Evolutionary conservation across 1,140 invertebrate species (phyloP), one percentile per base, ranked within the genome.

Genomic region (Macrobrachium nipponense): DNA sequence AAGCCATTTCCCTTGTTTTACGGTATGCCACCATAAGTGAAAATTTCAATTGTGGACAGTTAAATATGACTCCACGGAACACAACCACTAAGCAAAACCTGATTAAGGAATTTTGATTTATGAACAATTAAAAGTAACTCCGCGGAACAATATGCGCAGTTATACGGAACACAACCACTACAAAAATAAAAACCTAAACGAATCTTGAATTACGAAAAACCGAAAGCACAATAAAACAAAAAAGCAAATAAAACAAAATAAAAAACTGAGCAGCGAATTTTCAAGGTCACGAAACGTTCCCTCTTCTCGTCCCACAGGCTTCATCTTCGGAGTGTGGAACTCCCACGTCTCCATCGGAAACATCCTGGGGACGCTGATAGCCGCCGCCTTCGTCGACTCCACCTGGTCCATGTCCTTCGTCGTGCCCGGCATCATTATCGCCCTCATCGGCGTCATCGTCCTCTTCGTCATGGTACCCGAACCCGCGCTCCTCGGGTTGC

Each of bases 341-440:
- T 98, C 97, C 2, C 98, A 99, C 89, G 98, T 98, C 0, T 98
- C 97, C 0, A 93, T 99, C 15, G 98, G 98, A 51, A 99, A 99
- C 91, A 98, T 99, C 90, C 90, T 98, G 94, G 98, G 93, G 18
- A 91, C 92, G 17, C 73, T 92, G 14, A 91, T 93, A 66, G 91
- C 92, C 27, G 96, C 95, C 0, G 90, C 93, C 62, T 98, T 95
- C 92, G 96, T 99, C 11, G 95, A 96, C 90, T 92, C 90, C 0
- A 94, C 97, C 91, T 99, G 98, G 98, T 95, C 96, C 2, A 91
- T 96, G 59, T 98, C 97, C 44, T 99, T 99, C 91, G 95, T 98
- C 62, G 94, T 98, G 75, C 98, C 98, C 10, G 96, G 96, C n/a
- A 91, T 95, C 15, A 95, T 98, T 73, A 98, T 98, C 90, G 95